phyloP scores from a whole-genome alignment of 1,140 invertebrate genomes.

The Agraylea sexmaculata region DNA sequence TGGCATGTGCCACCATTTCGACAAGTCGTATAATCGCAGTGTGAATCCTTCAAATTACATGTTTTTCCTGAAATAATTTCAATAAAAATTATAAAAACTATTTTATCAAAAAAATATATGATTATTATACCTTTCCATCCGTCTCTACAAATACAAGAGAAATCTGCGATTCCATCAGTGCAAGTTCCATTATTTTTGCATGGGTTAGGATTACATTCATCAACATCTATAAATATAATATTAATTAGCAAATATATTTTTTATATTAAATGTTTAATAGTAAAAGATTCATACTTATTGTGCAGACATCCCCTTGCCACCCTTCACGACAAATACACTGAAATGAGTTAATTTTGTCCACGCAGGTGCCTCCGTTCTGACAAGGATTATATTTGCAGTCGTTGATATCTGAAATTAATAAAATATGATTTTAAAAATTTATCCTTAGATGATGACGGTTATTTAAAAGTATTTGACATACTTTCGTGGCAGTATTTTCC shows the following conservation, averaged over 20 bases:
- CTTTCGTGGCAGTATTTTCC: conserved; percentile 65
- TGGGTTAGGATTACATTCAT: conserved; percentile 65
- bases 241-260: conserved; percentile 4
- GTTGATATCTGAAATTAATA: conserved; percentile 45
- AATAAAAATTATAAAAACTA: conserved; percentile 6
- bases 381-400: conserved; percentile 63
- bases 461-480: conserved; percentile 38
- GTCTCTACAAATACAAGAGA: conserved; percentile 59
- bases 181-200: conserved; percentile 71
- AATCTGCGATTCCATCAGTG: conserved; percentile 58
- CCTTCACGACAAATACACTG: conserved; percentile 65
- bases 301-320: conserved; percentile 52
- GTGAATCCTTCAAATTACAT: conserved; percentile 50
- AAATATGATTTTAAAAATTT: not conserved
- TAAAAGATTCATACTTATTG: conserved; percentile 40
- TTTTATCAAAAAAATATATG: not conserved
- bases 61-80: conserved; percentile 38
- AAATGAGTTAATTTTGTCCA: conserved; percentile 63
- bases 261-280: conserved; percentile 1
- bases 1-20: conserved; percentile 54
- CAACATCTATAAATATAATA: conserved; percentile 49
- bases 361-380: conserved; percentile 60
- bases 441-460: not conserved
- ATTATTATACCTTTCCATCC: conserved; percentile 59
- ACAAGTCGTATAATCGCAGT: conserved; percentile 52